phyloP scores from a whole-genome alignment of 2,888 invertebrate genomes.

The Theretra japonica region DNA sequence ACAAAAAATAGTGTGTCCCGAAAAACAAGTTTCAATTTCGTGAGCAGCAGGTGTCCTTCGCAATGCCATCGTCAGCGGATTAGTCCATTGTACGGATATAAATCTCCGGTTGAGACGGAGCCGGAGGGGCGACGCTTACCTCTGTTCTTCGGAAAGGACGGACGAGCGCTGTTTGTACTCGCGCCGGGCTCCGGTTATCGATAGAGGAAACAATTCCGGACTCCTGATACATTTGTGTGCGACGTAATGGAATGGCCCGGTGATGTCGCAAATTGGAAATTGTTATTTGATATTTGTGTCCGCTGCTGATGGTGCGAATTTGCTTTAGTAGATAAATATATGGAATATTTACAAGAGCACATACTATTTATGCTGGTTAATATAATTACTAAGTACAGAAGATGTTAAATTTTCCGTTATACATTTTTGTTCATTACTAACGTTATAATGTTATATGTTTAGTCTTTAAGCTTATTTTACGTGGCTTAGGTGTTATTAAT shows the following conservation, averaged over 20 bases:
- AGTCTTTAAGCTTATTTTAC: too few relatives aligned
- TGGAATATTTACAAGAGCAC: too few relatives aligned
- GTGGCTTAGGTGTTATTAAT: too few relatives aligned
- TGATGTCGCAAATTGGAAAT: conserved; percentile 28
- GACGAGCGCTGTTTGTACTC: conserved; percentile 52
- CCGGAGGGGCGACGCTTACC: conserved; percentile 61
- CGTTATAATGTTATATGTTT: too few relatives aligned
- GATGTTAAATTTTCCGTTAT: too few relatives aligned
- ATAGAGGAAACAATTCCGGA: conserved; percentile 16
- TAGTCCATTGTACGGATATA: conserved; percentile 73
- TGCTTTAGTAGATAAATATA: neutral
- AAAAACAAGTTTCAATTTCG: conserved; percentile 67
- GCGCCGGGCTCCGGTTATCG: conserved; percentile 1
- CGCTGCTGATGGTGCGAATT: neutral
- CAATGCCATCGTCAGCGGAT: conserved; percentile 77
- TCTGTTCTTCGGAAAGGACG: conserved; percentile 55
- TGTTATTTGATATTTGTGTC: neutral
- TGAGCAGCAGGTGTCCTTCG: conserved; percentile 75
- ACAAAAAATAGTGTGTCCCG: conserved; percentile 45
- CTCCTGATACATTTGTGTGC: neutral
- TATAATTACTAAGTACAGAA: too few relatives aligned
- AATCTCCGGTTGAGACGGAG: conserved; percentile 59
- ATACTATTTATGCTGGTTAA: too few relatives aligned
- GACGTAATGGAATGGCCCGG: conserved; percentile 7
- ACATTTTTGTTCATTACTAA: too few relatives aligned